Evolutionary conservation across 2,797 vertebrate species (phyloP), one percentile per base, ranked within the genome.

Genomic region (Diceros bicornis): DNA sequence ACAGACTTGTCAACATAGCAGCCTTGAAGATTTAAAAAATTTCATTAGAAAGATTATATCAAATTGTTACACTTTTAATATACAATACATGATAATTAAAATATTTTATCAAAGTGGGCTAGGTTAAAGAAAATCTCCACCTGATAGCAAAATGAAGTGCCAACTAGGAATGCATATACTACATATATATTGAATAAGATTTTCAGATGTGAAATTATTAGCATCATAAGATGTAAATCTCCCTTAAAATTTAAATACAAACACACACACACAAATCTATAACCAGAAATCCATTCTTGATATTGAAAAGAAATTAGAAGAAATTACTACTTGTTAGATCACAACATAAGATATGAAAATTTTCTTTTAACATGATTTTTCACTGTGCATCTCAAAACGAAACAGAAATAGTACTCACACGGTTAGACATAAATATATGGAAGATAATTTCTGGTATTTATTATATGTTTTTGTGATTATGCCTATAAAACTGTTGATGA

Each of bases 111-210:
- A 96, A 98, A 94, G 47, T 97, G 94, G 64, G 78, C 92, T 97
- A 93, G 68, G 72, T 98, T 97, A 97, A 72, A 97, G 97, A 97
- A 98, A 98, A 98, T 98, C 97, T 98, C 91, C 97, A 97, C 69
- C 97, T 97, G 61, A 97, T 78, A 97, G 66, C 97, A 64, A 96
- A 97, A 96, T 86, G n/a, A 98, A 97, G 72, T 97, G 97, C 88
- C 72, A 69, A 87, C 47, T 98, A 98, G 86, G 97, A 97, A 98
- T 98, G 97, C 97, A 96, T 96, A 96, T 96, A 97, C 97, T 96
- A 98, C 96, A 97, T 72, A 96, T 78, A 85, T 9, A 57, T 68
- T 59, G 50, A 92, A 84, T 66, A 79, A 52, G 2, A 52, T 84
- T 90, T 94, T 95, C 32, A 83, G 69, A 78, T 61, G 20, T 91